Evolutionary conservation across 2,797 vertebrate species (phyloP), one percentile per base, ranked within the genome.

Genomic region (Xerus rutilus): DNA sequence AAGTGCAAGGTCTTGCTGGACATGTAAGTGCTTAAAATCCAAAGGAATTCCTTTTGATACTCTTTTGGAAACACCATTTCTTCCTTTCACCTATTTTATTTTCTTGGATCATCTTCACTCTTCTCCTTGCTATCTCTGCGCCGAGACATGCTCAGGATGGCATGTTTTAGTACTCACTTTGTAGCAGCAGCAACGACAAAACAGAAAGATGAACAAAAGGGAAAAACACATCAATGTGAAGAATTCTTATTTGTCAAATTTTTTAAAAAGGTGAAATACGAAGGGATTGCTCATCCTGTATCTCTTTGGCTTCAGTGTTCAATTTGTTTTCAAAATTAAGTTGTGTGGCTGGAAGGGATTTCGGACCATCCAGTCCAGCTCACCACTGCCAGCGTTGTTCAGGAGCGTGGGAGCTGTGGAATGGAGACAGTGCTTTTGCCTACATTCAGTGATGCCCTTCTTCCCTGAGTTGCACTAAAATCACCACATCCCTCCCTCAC

Each of bases 61-160:
- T 92, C n/a, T 47, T 95, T 25, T 30, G 18, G 47, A 73, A 70
- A 78, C 49, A 84, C 0, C 5, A 13, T 57, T 67, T 84, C 54
- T 96, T 90, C 88, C 90, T 90, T 94, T 85, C 89, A 57, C 43
- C 28, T 67, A 0, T 62, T 95, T 97, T 97, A 70, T 67, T 62
- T 39, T 45, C 21, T 52, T 32, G 2, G 23, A 52, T 88, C 52
- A 15, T 14, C 18, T 49, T 57, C 17, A 0, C 70, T 72, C 28
- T 74, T 65, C 73, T 89, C 13, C 59, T 65, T 35, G 57, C 28
- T 32, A 9, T 47, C 15, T 69, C n/a, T 57, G 0, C 39, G 10
- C 6, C 25, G 28, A 83, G 59, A 94, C 15, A 85, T 15, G 25
- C 30, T 69, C 59, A 93, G 83, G 72, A 97, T 77, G 39, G 45